These are phyloP conservation scores for Campoletis raptor DNA, from an alignment of 2,888 invertebrate genomes.

Conservation along the genomic window DNA sequence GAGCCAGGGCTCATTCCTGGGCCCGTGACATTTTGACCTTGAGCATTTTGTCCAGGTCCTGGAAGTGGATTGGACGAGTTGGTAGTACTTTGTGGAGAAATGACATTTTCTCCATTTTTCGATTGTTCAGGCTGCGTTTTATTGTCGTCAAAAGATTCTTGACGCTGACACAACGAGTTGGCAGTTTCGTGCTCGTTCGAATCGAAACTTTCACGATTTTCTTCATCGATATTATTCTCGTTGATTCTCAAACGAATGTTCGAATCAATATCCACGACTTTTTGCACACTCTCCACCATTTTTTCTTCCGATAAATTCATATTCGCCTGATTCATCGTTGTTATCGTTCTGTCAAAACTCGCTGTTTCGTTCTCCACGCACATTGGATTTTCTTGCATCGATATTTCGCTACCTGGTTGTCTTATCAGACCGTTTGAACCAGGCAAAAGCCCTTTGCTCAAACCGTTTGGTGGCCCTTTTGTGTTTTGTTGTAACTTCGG, in stretches of 20 bases:
- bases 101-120: slow-evolving; percentile 41
- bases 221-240: slow-evolving; percentile 62
- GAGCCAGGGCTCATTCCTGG: slow-evolving; percentile 84
- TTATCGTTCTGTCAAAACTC: slow-evolving; percentile 75
- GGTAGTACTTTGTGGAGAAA: slow-evolving; percentile 34
- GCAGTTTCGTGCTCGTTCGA: slow-evolving; percentile 18
- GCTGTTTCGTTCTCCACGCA: slow-evolving; percentile 66
- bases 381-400: slow-evolving; percentile 61
- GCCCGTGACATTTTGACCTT: slow-evolving; percentile 68
- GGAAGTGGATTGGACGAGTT: slow-evolving; percentile 67
- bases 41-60: slow-evolving; percentile 69
- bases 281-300: slow-evolving; percentile 43
- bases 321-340: slow-evolving; percentile 79
- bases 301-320: slow-evolving; percentile 76
- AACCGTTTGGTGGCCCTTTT: slow-evolving; percentile 77
- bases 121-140: slow-evolving; percentile 59
- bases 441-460: slow-evolving; percentile 75
- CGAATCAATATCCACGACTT: slow-evolving; percentile 44
- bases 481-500: slow-evolving; percentile 75
- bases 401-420: slow-evolving; percentile 70
- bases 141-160: slow-evolving; percentile 62
- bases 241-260: slow-evolving; percentile 41
- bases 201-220: slow-evolving; percentile 45
- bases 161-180: slow-evolving; percentile 40
- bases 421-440: slow-evolving; percentile 78